Evolutionary conservation across 2,797 vertebrate species (phyloP).

Genomic region (Galago senegalensis): DNA sequence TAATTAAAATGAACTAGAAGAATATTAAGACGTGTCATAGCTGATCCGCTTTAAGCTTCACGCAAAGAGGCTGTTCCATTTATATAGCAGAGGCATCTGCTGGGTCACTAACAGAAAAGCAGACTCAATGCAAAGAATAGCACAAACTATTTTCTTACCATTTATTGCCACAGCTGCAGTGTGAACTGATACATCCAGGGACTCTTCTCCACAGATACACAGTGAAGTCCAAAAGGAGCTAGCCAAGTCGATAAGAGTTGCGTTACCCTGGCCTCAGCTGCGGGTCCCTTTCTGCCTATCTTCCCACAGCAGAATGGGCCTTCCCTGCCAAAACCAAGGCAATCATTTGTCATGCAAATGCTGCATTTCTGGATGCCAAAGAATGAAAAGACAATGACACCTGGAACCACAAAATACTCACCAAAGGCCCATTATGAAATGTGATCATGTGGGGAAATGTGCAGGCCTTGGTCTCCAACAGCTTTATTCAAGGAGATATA

Average conservation of each 20-base stretch:
- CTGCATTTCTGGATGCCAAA: slow-evolving; percentile 80
- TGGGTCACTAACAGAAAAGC: background rate
- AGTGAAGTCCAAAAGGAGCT: slow-evolving; percentile 62
- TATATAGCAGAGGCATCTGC: background rate
- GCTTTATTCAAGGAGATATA: slow-evolving; percentile 81
- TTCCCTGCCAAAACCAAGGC: slow-evolving; percentile 80
- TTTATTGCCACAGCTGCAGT: slow-evolving; percentile 66
- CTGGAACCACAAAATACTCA: slow-evolving; percentile 37
- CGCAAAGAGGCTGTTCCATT: background rate
- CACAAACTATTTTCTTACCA: background rate
- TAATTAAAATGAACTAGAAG: slow-evolving; percentile 31
- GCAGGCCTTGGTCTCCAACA: slow-evolving; percentile 80
- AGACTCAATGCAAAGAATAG: slow-evolving; percentile 20
- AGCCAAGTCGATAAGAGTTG: slow-evolving; percentile 74
- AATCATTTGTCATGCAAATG: slow-evolving; percentile 85
- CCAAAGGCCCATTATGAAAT: slow-evolving; percentile 51
- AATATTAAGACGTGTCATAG: slow-evolving; percentile 51
- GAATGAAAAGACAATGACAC: slow-evolving; percentile 76
- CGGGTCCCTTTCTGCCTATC: slow-evolving; percentile 80
- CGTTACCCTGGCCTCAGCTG: slow-evolving; percentile 68
- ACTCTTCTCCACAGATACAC: background rate
- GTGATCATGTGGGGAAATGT: slow-evolving; percentile 76
- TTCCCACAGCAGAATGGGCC: slow-evolving; percentile 77
- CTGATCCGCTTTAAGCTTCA: slow-evolving; percentile 42
- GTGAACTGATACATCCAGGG: background rate